Evolutionary conservation across 2,888 invertebrate genomes (phyloP).

Genomic region (Allacma fusca): DNA sequence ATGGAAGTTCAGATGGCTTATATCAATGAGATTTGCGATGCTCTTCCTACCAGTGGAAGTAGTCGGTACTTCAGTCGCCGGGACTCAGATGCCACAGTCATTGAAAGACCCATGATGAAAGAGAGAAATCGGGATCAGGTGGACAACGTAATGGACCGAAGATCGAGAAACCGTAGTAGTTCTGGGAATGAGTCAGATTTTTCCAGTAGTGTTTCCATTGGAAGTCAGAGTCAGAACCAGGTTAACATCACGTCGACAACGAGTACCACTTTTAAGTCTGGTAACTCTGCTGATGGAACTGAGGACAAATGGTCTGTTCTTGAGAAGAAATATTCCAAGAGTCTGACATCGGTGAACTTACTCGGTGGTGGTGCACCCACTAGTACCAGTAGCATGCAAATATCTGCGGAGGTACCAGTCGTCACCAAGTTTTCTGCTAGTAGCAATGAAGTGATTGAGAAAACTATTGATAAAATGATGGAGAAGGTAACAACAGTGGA

Average conservation of each 20-base stretch:
- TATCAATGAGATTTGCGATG: slow-evolving; percentile 61
- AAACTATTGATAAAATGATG: slow-evolving; percentile 59
- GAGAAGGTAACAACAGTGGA: slow-evolving; percentile 51
- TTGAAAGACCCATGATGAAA: slow-evolving; percentile 55
- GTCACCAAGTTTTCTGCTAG: slow-evolving; percentile 22
- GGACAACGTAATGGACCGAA: slow-evolving; percentile 46
- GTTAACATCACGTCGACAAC: background rate
- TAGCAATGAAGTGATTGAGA: slow-evolving; percentile 57
- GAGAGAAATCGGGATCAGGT: slow-evolving; percentile 35
- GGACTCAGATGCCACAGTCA: slow-evolving; percentile 60
- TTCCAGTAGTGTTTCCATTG: slow-evolving; percentile 54
- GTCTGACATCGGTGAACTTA: slow-evolving; percentile 59
- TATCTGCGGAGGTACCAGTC: background rate
- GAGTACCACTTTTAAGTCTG: slow-evolving; percentile 28
- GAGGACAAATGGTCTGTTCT: slow-evolving; percentile 61
- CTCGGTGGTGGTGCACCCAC: slow-evolving; percentile 27
- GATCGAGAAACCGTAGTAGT: slow-evolving; percentile 58
- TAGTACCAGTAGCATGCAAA: slow-evolving; percentile 37
- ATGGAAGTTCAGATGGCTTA: slow-evolving; percentile 62
- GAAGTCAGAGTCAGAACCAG: slow-evolving; percentile 47
- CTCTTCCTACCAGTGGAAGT: slow-evolving; percentile 48
- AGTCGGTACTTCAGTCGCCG: slow-evolving; percentile 47
- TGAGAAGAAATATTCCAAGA: slow-evolving; percentile 62
- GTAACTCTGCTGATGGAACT: slow-evolving; percentile 5
- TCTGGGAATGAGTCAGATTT: slow-evolving; percentile 60